Conservation (phyloP, 2,888 invertebrate species). For the Holacanthella duospinosa region DNA sequence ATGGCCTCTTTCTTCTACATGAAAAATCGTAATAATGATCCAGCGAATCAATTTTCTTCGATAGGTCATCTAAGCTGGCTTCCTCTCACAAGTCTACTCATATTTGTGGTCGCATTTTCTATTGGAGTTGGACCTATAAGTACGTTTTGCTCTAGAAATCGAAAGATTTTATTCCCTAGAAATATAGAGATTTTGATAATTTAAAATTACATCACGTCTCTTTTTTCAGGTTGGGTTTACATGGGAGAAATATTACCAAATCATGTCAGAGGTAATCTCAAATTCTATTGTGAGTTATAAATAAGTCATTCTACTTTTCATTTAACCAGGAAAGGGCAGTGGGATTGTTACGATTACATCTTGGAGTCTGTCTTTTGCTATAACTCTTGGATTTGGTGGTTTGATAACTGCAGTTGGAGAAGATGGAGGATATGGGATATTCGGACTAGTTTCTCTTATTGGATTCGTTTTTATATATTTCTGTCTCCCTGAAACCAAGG, state of each 20-base stretch:
- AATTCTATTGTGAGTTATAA: not conserved
- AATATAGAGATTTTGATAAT: not conserved
- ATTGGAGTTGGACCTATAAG: conserved; percentile 54
- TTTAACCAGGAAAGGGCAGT: not conserved
- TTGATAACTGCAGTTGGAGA: not conserved
- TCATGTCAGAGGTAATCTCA: conserved; percentile 22
- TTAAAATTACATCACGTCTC: conserved; percentile 42
- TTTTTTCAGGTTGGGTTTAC: conserved; percentile 44
- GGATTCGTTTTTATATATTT: conserved; percentile 24
- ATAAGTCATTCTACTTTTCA: not conserved
- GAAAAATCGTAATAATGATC: conserved; percentile 23
- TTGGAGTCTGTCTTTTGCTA: not conserved
- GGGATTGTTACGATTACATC: not conserved
- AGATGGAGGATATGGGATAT: conserved; percentile 16
- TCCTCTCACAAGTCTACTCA: conserved; percentile 59
- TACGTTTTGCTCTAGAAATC: not conserved
- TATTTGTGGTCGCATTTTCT: conserved; percentile 71
- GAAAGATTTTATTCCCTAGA: not conserved
- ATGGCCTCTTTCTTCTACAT: conserved; percentile 63
- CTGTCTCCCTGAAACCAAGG: conserved; percentile 31
- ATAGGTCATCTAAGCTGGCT: conserved; percentile 53
- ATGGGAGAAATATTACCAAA: conserved; percentile 29
- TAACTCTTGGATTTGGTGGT: not conserved
- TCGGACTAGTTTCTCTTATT: conserved; percentile 20
- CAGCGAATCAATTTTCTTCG: conserved; percentile 37